These are phyloP conservation scores for Melieria crassipennis DNA, from an alignment of 2,888 invertebrate genomes.

Conservation along the genomic window DNA sequence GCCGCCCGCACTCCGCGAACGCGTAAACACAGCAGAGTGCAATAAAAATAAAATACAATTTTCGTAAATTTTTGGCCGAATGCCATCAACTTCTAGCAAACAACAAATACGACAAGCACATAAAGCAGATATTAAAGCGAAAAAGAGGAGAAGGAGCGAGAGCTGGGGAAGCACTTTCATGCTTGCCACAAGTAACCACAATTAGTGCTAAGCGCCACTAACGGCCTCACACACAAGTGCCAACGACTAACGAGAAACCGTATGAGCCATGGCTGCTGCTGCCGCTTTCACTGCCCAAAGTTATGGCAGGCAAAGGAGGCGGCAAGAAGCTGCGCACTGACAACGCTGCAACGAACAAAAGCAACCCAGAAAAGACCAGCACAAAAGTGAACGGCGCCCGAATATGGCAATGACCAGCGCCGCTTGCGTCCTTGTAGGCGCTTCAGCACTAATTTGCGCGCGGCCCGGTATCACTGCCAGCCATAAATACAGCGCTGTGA, in stretches of 20 bases:
- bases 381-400: neutral
- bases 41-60: too few species aligned
- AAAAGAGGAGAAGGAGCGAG: too few species aligned
- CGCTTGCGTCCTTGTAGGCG: slow-evolving; percentile 31
- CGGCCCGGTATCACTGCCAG: neutral
- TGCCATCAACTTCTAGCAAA: too few species aligned
- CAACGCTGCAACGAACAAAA: neutral
- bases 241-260: too few species aligned
- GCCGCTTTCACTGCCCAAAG: too few species aligned
- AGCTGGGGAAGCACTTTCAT: too few species aligned
- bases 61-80: too few species aligned
- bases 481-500: neutral
- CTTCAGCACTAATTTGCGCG: slow-evolving; percentile 36
- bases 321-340: neutral
- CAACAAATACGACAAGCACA: too few species aligned
- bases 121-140: too few species aligned
- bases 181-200: slow-evolving; percentile 44
- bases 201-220: slow-evolving; percentile 50
- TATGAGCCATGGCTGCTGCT: too few species aligned
- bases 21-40: too few species aligned
- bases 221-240: slow-evolving; percentile 24
- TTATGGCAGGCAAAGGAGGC: neutral
- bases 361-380: neutral
- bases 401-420: neutral
- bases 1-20: too few species aligned